phyloP scores from a whole-genome alignment of 2,113 vertebrate genomes.

The Amphilophus citrinellus region DNA sequence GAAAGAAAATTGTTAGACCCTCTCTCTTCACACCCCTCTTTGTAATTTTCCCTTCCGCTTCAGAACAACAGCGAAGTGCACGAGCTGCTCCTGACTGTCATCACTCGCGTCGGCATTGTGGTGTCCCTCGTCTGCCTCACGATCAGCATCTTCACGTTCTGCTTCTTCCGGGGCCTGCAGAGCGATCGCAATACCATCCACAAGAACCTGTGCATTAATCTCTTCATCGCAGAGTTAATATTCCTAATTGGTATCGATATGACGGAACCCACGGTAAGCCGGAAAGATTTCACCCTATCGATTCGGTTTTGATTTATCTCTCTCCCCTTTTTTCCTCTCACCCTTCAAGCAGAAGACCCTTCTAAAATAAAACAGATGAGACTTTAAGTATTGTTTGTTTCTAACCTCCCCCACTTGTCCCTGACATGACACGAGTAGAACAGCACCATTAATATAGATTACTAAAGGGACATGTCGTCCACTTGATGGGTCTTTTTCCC shows the following conservation, averaged over 20 bases:
- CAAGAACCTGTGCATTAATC: slow-evolving; percentile 99
- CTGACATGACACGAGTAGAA: slow-evolving; percentile 63
- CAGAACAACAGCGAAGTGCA: slow-evolving; percentile 87
- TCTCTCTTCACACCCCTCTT: slow-evolving; percentile 40
- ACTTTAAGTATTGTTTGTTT: slow-evolving; percentile 71
- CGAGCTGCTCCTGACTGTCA: slow-evolving; percentile 91
- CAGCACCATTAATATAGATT: slow-evolving; percentile 75
- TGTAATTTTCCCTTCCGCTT: slow-evolving; percentile 34
- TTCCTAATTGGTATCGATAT: slow-evolving; percentile 98
- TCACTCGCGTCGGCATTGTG: slow-evolving; percentile 96
- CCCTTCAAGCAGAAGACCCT: slow-evolving; percentile 61
- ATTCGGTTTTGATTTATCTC: slow-evolving; percentile 68
- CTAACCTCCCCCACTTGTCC: slow-evolving; percentile 65
- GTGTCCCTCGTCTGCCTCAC: slow-evolving; percentile 96
- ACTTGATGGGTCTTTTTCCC: slow-evolving; percentile 62
- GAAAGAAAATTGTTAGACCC: neutral
- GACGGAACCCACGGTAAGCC: slow-evolving; percentile 92
- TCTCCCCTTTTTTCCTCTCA: slow-evolving; percentile 46
- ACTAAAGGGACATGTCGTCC: slow-evolving; percentile 57
- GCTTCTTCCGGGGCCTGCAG: slow-evolving; percentile 98
- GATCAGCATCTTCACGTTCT: slow-evolving; percentile 99
- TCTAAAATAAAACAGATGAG: slow-evolving; percentile 69
- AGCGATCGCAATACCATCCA: slow-evolving; percentile 99
- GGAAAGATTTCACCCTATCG: slow-evolving; percentile 56
- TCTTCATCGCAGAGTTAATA: slow-evolving; percentile 98